Conservation (phyloP, 1,140 invertebrate species). For the Drosophila mayri region DNA sequence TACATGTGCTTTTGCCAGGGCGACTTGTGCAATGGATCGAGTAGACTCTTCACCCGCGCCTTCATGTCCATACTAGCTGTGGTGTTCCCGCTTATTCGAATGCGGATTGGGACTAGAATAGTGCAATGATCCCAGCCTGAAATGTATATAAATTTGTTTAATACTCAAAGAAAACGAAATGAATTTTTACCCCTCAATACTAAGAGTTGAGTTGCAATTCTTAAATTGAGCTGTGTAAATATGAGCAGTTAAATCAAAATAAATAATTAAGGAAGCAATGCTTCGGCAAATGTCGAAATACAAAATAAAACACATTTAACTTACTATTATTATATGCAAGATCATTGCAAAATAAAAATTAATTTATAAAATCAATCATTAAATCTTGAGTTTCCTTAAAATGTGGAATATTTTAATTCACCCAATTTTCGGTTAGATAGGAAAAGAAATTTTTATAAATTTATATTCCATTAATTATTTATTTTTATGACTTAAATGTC, state of each 20-base stretch:
- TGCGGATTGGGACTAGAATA: conserved; percentile 6
- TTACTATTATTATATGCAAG: not conserved
- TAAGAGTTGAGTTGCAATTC: not conserved
- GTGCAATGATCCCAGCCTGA: not conserved
- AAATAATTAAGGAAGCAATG: not conserved
- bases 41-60: not conserved
- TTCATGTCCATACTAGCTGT: not conserved
- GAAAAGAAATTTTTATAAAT: not conserved
- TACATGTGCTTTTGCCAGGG: conserved; percentile 96
- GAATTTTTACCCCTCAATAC: not conserved
- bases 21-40: conserved; percentile 91
- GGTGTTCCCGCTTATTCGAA: not conserved
- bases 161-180: conserved; percentile 29
- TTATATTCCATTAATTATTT: too few relatives aligned
- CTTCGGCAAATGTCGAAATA: not conserved
- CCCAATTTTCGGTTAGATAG: not conserved
- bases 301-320: not conserved
- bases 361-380: not conserved
- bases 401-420: not conserved
- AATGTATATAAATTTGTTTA: conserved; percentile 21
- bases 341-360: not conserved
- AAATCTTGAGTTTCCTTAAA: not conserved
- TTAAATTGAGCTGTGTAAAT: not conserved
- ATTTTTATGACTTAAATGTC: not conserved
- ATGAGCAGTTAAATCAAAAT: conserved; percentile 12